Evolutionary conservation across 2,797 vertebrate species (phyloP).

Genomic region (Pseudochaenichthys georgianus): DNA sequence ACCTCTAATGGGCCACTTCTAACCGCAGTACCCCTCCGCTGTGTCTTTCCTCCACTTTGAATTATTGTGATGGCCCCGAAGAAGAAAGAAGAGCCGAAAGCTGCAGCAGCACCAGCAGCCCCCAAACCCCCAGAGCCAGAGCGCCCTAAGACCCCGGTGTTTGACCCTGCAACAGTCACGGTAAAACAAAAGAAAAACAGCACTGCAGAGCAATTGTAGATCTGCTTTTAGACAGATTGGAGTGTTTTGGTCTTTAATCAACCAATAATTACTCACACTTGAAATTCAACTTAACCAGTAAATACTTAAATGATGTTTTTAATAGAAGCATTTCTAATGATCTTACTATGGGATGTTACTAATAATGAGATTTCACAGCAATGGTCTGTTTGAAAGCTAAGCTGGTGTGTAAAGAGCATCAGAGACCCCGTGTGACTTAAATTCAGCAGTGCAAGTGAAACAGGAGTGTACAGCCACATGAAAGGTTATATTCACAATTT

Average conservation of each 20-base stretch:
- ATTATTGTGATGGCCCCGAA: conserved; percentile 90
- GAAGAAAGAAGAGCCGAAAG: conserved; percentile 95
- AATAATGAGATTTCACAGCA: neutral
- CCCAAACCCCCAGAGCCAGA: conserved; percentile 88
- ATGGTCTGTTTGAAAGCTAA: neutral
- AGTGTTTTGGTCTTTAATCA: neutral
- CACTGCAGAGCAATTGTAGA: neutral
- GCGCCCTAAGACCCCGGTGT: conserved; percentile 89
- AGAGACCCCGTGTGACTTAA: conserved; percentile 74
- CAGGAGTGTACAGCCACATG: neutral
- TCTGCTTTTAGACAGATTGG: neutral
- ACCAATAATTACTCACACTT: neutral
- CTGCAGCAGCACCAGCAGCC: conserved; percentile 65
- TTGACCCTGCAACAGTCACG: conserved; percentile 90
- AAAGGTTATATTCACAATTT: neutral
- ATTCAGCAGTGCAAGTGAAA: conserved; percentile 57
- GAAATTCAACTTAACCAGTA: neutral
- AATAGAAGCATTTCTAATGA: neutral
- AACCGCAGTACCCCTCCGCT: conserved; percentile 55
- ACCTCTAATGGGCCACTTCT: conserved; percentile 44
- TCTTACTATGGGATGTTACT: neutral
- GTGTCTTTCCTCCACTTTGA: conserved; percentile 24
- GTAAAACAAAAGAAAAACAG: conserved; percentile 77
- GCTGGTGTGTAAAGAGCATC: conserved; percentile 55
- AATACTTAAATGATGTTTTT: neutral